Conservation (phyloP, 2,888 invertebrate species). For the Lasioglossum oenotherae region DNA sequence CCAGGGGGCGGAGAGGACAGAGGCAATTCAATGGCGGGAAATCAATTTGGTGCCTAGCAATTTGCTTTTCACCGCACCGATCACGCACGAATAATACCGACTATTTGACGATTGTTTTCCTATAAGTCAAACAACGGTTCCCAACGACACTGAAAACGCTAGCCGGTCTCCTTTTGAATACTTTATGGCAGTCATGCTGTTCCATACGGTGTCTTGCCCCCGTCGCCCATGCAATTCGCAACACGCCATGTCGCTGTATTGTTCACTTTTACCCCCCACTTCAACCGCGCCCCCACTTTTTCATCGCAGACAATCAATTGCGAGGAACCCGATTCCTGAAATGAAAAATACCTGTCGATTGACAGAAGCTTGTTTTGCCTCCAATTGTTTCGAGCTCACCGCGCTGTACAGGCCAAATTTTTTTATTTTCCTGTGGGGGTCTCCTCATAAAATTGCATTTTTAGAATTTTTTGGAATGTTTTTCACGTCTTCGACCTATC, state of each 20-base stretch:
- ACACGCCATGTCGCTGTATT: not conserved
- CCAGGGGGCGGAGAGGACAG: not conserved
- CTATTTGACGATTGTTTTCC: constrained; percentile 53
- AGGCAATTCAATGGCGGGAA: constrained; percentile 53
- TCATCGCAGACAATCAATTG: constrained; percentile 10
- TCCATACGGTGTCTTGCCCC: constrained; percentile 7
- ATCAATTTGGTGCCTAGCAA: constrained; percentile 63
- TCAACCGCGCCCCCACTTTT: not conserved
- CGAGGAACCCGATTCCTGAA: not conserved
- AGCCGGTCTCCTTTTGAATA: constrained; percentile 41
- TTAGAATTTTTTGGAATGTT: too few species aligned
- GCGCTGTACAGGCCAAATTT: not conserved
- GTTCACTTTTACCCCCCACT: not conserved
- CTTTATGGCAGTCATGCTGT: constrained; percentile 18
- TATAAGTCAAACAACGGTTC: constrained; percentile 56
- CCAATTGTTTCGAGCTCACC: constrained; percentile 1
- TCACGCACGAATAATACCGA: constrained; percentile 53
- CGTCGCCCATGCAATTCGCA: constrained; percentile 6
- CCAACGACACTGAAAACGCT: constrained; percentile 20
- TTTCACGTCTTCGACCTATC: too few species aligned
- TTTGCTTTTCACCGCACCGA: constrained; percentile 59
- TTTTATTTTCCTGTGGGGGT: not conserved
- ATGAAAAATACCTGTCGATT: not conserved
- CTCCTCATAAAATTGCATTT: not conserved
- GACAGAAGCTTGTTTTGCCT: not conserved